phyloP scores from a whole-genome alignment of 2,888 invertebrate genomes.

The Pachymerium ferrugineum region DNA sequence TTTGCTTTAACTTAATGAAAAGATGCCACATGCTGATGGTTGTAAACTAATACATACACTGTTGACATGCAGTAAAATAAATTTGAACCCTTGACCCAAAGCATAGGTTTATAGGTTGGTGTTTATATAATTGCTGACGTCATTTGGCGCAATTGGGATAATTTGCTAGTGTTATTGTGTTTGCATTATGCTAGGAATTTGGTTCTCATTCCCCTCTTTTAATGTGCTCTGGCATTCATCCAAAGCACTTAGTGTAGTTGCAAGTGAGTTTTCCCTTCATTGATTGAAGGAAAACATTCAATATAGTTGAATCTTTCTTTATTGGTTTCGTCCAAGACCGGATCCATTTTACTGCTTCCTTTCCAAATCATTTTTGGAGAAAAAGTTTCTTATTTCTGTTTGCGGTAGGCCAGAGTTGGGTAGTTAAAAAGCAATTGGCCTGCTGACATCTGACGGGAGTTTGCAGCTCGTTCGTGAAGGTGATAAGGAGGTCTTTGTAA shows the following conservation, averaged over 20 bases:
- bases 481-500: slow-evolving; percentile 10
- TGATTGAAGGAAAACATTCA: slow-evolving; percentile 16
- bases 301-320: slow-evolving; percentile 19
- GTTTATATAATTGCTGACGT: slow-evolving; percentile 16
- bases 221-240: slow-evolving; percentile 18
- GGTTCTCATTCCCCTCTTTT: slow-evolving; percentile 23
- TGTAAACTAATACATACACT: neutral
- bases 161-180: slow-evolving; percentile 24
- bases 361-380: slow-evolving; percentile 14
- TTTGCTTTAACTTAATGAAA: no score
- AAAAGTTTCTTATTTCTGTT: slow-evolving; percentile 19
- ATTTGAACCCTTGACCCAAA: slow-evolving; percentile 5
- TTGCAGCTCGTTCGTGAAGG: slow-evolving; percentile 24
- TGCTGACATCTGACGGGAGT: slow-evolving; percentile 22
- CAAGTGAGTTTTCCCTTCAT: slow-evolving; percentile 19
- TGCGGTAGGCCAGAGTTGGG: slow-evolving; percentile 22
- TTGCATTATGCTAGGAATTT: slow-evolving; percentile 24
- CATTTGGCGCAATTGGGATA: slow-evolving; percentile 10
- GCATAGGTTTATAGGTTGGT: neutral
- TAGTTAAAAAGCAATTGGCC: slow-evolving; percentile 22
- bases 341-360: slow-evolving; percentile 11
- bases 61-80: slow-evolving; percentile 4
- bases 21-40: neutral
- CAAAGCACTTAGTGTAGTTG: slow-evolving; percentile 19
- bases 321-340: slow-evolving; percentile 15